Evolutionary conservation across 2,888 invertebrate species (phyloP), one percentile per base, ranked within the genome.

Genomic region (Drosophila phalerata): DNA sequence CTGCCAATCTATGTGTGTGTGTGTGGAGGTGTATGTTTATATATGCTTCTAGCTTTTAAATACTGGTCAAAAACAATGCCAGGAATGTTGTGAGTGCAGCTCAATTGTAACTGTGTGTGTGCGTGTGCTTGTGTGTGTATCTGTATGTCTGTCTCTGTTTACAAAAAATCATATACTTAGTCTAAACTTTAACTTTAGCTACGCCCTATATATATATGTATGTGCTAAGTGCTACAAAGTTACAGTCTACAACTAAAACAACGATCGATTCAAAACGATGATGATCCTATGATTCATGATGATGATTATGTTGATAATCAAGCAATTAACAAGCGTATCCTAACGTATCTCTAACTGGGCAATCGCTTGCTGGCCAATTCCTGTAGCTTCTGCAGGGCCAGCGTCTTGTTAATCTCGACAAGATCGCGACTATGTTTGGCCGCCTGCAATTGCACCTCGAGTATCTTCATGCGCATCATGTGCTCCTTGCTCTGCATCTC

Each of bases 391-490:
- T 94, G 94, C 77, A 94, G 93, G 2, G 94, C 94, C 77, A 94
- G 93, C 51, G 94, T 94, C 91, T 94, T 94, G 81, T 94, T 94
- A 32, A 95, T 92, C 88, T 94, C 94, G 4, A 94, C 94, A 42
- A 94, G 94, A 89, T 94, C 94, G 75, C 94, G 91, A 77, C 89
- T 90, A 63, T 91, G 90, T 85, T 92, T 93, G 75, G 93, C 93
- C 62, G 93, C 92, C 82, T 93, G 92, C 80, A 93, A 76, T 83
- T 93, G 93, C 49, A 92, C 91, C 81, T 93, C 92, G 57, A 93
- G 89, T 62, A 93, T 92, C 77, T 92, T 92, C 91, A 93, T 92
- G 67, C 93, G 92, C 85, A 93, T 87, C 79, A 90, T 87, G 70
- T 93, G 93, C 79, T 93, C 93, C 76, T 92, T 92, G 77, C 90